phyloP scores from a whole-genome alignment of 2,888 invertebrate genomes.

The Galeopsomyia nigrocyanea region DNA sequence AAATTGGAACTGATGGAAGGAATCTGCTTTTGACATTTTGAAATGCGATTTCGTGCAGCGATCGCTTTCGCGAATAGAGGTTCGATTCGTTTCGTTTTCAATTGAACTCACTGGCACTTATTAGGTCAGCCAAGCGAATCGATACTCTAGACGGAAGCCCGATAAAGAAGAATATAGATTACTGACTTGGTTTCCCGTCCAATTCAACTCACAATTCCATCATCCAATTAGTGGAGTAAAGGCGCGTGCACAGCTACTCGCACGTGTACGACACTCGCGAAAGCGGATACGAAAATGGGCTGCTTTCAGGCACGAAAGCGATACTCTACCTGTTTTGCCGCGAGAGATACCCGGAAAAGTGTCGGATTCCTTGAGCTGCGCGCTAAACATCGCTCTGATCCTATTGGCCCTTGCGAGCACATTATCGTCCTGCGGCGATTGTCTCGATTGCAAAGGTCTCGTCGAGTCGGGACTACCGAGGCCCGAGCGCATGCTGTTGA shows the following conservation, averaged over 20 bases:
- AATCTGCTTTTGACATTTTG: too few relatives aligned
- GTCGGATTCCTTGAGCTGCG: slow-evolving; percentile 62
- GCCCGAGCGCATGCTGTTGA: slow-evolving; percentile 76
- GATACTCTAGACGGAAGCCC: too few relatives aligned
- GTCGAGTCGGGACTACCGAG: slow-evolving; percentile 52
- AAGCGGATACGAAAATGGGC: neutral
- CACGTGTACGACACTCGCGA: neutral
- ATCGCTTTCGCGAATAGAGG: neutral
- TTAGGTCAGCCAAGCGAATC: slow-evolving; percentile 2
- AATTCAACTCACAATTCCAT: neutral
- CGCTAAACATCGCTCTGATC: slow-evolving; percentile 65
- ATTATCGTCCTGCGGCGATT: slow-evolving; percentile 59
- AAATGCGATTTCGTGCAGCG: neutral
- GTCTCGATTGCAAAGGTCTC: slow-evolving; percentile 46
- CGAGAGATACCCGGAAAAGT: slow-evolving; percentile 66
- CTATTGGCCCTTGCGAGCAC: slow-evolving; percentile 65
- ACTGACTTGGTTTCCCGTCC: neutral
- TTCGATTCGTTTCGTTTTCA: neutral
- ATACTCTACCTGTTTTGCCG: slow-evolving; percentile 65
- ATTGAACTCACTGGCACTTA: too few relatives aligned
- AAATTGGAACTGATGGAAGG: too few relatives aligned
- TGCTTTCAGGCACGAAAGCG: neutral
- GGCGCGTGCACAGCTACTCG: neutral
- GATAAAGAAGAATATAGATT: neutral
- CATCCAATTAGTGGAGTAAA: neutral